Evolutionary conservation across 2,888 invertebrate species (phyloP), one percentile per base, ranked within the genome.

Genomic region (Periphyllus acericola): DNA sequence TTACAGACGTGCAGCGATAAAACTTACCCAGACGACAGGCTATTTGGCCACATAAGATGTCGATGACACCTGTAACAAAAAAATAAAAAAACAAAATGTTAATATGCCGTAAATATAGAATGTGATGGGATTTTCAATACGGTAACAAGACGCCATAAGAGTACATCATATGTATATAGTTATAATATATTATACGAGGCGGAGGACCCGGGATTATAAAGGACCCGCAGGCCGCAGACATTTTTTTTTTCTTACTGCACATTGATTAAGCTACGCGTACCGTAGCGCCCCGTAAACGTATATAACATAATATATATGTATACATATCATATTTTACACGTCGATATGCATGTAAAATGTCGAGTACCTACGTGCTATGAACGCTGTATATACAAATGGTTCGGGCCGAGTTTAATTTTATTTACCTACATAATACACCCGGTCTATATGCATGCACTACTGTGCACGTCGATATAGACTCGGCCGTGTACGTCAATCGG

Each of bases 1-100:
- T 46, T 71, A 79, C 11, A 34, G 6, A 71, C 34, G n/a, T 52
- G 36, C 14, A n/a, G 19, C 25, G 17, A 34, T 17, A 75, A 72
- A 25, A 89, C 90, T 90, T 89, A 90, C 90, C 90, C 90, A 89
- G 90, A 90, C 81, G 90, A 90, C 89, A 90, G 90, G 89, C 90
- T 90, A 90, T 90, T 90, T 78, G 90, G 90, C 90, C 90, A 90
- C 90, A 90, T 90, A 89, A 85, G 88, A 89, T 85, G 89, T 81
- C 89, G 86, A 88, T 89, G 84, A 87, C 89, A 81, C 89, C 89
- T 89, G 89, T 17, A 89, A 90, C 78, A 89, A 9, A 66, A 82
- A 86, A 88, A n/a, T 34, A 79, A 83, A 72, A 75, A 82, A 83
- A 76, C 36, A 75, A 74, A 68, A 68, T 29, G 29, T 68, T 68